Conservation (phyloP, 2,113 vertebrate species). For the Cryptoleucopteryx plumbea region DNA sequence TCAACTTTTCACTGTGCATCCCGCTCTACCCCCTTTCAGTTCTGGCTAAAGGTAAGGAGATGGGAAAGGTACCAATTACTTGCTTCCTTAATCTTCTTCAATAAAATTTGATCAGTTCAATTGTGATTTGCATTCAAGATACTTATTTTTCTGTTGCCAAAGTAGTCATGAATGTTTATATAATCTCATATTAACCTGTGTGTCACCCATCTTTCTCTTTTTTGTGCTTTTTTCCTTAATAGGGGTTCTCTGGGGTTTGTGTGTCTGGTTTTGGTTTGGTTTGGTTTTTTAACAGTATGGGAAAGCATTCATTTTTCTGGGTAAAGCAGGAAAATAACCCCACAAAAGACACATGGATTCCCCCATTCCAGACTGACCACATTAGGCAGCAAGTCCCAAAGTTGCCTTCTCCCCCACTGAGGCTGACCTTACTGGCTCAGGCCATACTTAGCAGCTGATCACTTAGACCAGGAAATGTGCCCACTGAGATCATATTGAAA, state of each 20-base stretch:
- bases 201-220: neutral
- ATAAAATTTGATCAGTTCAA: neutral
- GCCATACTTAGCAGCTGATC: neutral
- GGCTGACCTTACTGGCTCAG: neutral
- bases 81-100: neutral
- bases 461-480: neutral
- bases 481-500: neutral
- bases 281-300: neutral
- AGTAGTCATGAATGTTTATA: neutral
- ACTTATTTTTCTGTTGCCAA: neutral
- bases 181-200: neutral
- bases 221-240: neutral
- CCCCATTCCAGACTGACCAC: neutral
- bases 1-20: constrained; percentile 85
- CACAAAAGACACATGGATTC: neutral
- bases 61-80: neutral
- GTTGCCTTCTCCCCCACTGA: neutral
- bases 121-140: neutral
- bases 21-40: constrained; percentile 82
- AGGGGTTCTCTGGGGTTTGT: neutral
- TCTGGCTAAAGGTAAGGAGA: constrained; percentile 82
- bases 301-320: neutral
- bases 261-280: neutral
- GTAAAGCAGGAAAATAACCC: neutral
- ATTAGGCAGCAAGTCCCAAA: neutral